Percentiles rank a stretch among this genome's conserved stretches.
phyloP scores from a whole-genome alignment of 35 echinoderm and acorn worm species.

The Holothuria glaberrima region DNA sequence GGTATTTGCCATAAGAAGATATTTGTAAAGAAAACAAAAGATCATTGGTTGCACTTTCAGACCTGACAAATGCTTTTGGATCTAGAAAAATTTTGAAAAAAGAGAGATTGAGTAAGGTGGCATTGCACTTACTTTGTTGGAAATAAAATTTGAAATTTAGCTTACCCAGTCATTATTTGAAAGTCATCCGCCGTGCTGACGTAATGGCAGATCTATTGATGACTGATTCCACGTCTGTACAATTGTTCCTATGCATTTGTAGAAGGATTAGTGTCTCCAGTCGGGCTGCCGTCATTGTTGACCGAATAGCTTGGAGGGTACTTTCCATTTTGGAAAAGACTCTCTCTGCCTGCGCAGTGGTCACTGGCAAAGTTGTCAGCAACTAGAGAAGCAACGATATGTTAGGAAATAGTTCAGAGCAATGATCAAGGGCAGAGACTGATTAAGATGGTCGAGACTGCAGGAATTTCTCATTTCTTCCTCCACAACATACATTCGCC shows the following conservation, averaged over 20 bases:
- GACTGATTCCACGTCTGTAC: background rate
- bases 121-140: too few species aligned
- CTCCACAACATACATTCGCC: background rate
- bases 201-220: too few species aligned
- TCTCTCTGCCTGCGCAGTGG: slow-evolving; percentile 27
- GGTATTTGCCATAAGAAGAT: too few species aligned
- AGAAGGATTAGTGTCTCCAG: background rate
- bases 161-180: too few species aligned
- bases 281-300: slow-evolving; percentile 14
- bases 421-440: slow-evolving; percentile 11
- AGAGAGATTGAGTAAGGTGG: too few species aligned
- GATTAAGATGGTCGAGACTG: slow-evolving; percentile 1
- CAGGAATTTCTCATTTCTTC: background rate
- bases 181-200: too few species aligned
- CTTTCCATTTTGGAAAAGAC: slow-evolving; percentile 19
- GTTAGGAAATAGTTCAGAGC: slow-evolving; percentile 15
- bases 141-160: too few species aligned
- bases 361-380: background rate
- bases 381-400: background rate
- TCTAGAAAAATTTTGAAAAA: too few species aligned
- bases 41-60: too few species aligned
- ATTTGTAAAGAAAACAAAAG: too few species aligned
- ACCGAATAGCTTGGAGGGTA: slow-evolving; percentile 5
- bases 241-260: background rate
- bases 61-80: too few species aligned